Base-by-base conservation (phyloP, 2,888 invertebrate species). In the Hydroisotoma schaefferi region DNA sequence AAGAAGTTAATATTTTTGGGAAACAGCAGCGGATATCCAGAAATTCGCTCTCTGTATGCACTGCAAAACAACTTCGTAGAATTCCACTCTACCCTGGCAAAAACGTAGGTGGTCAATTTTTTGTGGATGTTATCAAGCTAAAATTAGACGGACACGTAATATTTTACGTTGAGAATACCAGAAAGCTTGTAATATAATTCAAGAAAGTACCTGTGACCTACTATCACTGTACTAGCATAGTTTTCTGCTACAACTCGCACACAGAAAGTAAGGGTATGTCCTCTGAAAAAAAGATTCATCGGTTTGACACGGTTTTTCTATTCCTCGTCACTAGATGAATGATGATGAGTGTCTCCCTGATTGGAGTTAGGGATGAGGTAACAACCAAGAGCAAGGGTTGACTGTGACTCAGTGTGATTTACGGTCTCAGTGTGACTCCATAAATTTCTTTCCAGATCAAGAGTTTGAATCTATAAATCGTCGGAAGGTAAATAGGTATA, bases 391-490 rank as follows among this genome's bases (percentile, higher is more conserved):
- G 47, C 8, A 33, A 25, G 47, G 25, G 25, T 23, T 20, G 47
- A 20, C 18, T 20, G 18, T 47, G 47, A 47, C 47, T 12, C 23
- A 47, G 57, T 49, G 67, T 68, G 70, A 70, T 68, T 70, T 70
- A 70, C 67, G 68, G 68, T 67, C 68, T 56, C 65, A 67, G 68
- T 70, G 59, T 68, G 70, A 70, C 67, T 67, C 67, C 70, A 68
- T 70, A 68, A 68, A 68, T 68, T 68, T 55, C 62, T 57, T 57
- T 66, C 63, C 60, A 56, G 57, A 65, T 65, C 65, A 65, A 57
- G 57, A 57, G 51, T 62, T 57, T 58, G 65, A 65, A 65, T 65
- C 62, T 65, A 5, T 8, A 33, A 33, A 33, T 43, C 43, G 43
- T 25, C 22, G 23, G n/a, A 8, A 23, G 23, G 25, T 47, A 8